Evolutionary conservation across 1,140 invertebrate genomes (phyloP), one percentile per base, ranked within the genome.

Genomic region (Chironomus striatipennis): DNA sequence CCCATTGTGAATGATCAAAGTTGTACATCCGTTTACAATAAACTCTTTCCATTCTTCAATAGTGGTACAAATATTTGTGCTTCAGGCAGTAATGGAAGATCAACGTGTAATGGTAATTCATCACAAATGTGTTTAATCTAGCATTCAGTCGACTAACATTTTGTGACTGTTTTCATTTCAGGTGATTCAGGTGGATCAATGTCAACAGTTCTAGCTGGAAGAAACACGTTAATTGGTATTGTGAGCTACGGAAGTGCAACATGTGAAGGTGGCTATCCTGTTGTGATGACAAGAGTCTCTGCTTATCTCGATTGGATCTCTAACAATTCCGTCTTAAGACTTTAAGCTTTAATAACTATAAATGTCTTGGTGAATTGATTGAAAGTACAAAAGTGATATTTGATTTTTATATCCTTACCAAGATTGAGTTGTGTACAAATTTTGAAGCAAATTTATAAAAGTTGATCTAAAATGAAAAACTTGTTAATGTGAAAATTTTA

Each of bases 11-110:
- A 18, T 10, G 20, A 70, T 20, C 65, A 20, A 70, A 15, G 18
- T 18, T 70, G 65, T 18, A 70, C 10, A 20, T 6, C 17, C n/a
- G 18, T 70, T 70, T 70, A 70, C 18, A 18, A 21, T 20, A 7
- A 21, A 21, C 18, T 20, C 65, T 70, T 18, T 70, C 4, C n/a
- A 3, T 70, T 21, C 9, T 70, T 57, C 12, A 15, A 15, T 15
- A 12, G 12, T 57, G 12, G 47, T n/a, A 57, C 65, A 70, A 70
- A 70, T 70, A 70, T 70, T 70, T 70, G 65, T 12, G 17, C 20
- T 8, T 8, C 4, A 5, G 65, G 47, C 12, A 57, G 65, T 20
- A 9, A 18, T 7, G 20, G 17, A 70, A 9, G 65, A 20, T 70
- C 65, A 20, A 70, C 17, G 9, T 70, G 65, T 70, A 70, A 70